Evolutionary conservation across 2,113 vertebrate species (phyloP).

Genomic region (Alethe diademata): DNA sequence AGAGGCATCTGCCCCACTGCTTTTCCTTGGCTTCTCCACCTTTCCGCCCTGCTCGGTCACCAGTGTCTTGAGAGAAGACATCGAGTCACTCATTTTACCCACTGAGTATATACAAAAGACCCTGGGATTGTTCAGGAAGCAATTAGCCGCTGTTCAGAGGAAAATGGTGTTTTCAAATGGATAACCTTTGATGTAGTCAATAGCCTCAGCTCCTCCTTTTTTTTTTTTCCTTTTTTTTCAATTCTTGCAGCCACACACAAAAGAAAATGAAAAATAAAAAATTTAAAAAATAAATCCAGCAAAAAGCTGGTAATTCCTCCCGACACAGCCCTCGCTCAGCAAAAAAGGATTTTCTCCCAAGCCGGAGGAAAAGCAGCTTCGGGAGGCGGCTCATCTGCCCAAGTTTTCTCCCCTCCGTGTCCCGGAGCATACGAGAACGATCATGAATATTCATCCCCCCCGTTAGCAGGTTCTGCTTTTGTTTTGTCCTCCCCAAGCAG

Average conservation of each 20-base stretch:
- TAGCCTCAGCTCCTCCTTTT: conserved; percentile 42
- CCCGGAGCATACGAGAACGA: neutral
- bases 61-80: conserved; percentile 42
- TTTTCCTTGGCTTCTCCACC: conserved; percentile 31
- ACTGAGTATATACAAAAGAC: conserved; percentile 69
- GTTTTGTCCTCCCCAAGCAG: conserved; percentile 36
- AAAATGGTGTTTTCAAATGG: conserved; percentile 70
- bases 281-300: neutral
- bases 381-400: conserved; percentile 12
- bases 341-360: conserved; percentile 29
- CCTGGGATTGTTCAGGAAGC: conserved; percentile 73
- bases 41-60: conserved; percentile 21
- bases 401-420: conserved; percentile 53
- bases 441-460: conserved; percentile 20
- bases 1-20: conserved; percentile 15
- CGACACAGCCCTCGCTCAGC: neutral
- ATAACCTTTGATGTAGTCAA: conserved; percentile 75
- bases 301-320: neutral
- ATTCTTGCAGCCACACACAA: neutral
- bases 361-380: neutral
- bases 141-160: conserved; percentile 59
- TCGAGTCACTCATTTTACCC: conserved; percentile 59
- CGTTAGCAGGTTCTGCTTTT: conserved; percentile 37
- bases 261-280: neutral
- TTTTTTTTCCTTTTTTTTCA: neutral